Evolutionary conservation across 1,140 invertebrate genomes (phyloP), one percentile per base, ranked within the genome.

Genomic region (Zaprionus nigranus): DNA sequence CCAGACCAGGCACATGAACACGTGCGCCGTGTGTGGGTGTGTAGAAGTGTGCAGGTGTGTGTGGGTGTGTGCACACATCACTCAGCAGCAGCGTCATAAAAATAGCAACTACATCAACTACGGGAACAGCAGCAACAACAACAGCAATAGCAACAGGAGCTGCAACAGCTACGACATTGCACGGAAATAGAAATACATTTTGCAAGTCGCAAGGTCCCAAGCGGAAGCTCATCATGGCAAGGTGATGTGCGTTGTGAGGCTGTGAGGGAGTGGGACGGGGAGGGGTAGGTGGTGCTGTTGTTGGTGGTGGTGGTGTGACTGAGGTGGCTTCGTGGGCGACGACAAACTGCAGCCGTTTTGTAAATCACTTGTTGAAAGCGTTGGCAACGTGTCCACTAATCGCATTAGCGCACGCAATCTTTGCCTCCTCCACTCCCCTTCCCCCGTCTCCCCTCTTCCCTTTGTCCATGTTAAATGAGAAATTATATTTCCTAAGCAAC

Each of bases 131-230:
- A 54, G 46, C 20, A 38, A 20, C 20, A 54, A 40, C 34, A 66
- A 60, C 58, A 40, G 36, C 20, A 38, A 20, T 26, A 54, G 51
- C 34, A 66, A 60, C 58, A 40, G 36, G 17, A 20, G 12, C n/a
- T 34, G 30, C 3, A 59, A 17, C 36, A 49, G 49, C 38, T 28
- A 60, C 78, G 38, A 40, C 67, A 66, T 49, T 26, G 9, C 34
- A 59, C 43, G 82, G 79, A 86, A 82, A 86, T 85, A 76, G 79
- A 75, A 86, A 69, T 86, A 75, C 82, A 86, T 64, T 85, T 71
- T 67, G 65, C 69, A 51, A 51, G 20, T 12, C 3, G 46, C 2
- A 36, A 53, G 57, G 20, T 34, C 15, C n/a, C 15, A 30, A 6
- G 15, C 30, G 30, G 40, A 12, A 26, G 40, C 24, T 28, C 53